Evolutionary conservation across 2,888 invertebrate genomes (phyloP).

Genomic region (Sceliomorpha sp.): DNA sequence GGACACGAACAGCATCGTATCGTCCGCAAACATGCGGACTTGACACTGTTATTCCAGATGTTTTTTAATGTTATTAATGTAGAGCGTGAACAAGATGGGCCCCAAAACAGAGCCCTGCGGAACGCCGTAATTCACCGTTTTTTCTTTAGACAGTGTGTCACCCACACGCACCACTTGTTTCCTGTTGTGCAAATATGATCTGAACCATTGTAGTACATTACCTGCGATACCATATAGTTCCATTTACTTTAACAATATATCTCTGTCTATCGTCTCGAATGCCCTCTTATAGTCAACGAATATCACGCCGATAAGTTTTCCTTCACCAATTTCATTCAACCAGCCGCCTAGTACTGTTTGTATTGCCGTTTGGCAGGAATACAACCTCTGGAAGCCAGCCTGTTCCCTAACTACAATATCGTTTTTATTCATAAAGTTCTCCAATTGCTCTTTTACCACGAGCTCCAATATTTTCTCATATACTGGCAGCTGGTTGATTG

Average conservation of each 20-base stretch:
- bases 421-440: slow-evolving; percentile 4
- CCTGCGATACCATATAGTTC: not conserved
- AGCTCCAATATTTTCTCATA: not conserved
- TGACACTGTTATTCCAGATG: not conserved
- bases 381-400: not conserved
- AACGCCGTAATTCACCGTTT: not conserved
- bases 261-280: not conserved
- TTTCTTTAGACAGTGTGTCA: not conserved
- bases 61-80: slow-evolving; percentile 4
- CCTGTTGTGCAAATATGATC: not conserved
- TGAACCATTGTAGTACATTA: not conserved
- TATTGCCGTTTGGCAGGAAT: not conserved
- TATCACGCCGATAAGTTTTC: not conserved
- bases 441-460: slow-evolving; percentile 1
- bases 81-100: not conserved
- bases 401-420: slow-evolving; percentile 1
- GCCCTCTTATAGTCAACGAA: not conserved
- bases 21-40: not conserved
- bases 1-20: too few relatives aligned
- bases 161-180: not conserved
- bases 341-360: not conserved
- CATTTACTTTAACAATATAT: not conserved
- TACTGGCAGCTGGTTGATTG: slow-evolving; percentile 3
- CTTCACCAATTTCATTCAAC: not conserved
- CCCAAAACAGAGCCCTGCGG: slow-evolving; percentile 1